Percentiles rank a stretch among this genome's conserved stretches.
Conservation (phyloP, 2,888 invertebrate species). For the Drosophila kuntzei region DNA sequence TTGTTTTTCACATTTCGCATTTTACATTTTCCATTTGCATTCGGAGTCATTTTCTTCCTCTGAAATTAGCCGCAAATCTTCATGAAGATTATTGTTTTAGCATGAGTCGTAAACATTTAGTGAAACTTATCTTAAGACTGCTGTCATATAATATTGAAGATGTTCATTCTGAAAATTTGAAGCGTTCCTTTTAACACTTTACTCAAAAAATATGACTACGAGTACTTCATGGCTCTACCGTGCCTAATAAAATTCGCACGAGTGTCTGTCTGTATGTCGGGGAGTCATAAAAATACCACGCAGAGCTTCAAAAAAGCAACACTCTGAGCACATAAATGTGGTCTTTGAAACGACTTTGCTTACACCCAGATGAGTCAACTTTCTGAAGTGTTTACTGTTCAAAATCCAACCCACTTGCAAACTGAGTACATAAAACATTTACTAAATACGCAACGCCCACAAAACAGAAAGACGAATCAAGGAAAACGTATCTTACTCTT, state of each 20-base stretch:
- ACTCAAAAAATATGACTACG: conserved; percentile 12
- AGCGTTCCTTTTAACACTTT: conserved; percentile 37
- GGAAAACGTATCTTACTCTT: conserved; percentile 13
- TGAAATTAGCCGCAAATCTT: conserved; percentile 27
- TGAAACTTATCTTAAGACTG: conserved; percentile 18
- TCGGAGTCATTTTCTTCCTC: background rate
- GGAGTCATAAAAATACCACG: conserved; percentile 46
- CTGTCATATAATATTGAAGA: conserved; percentile 37
- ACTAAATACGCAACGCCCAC: conserved; percentile 42
- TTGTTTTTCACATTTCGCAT: conserved; percentile 10
- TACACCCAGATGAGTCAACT: conserved; percentile 45
- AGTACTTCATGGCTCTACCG: conserved; percentile 47
- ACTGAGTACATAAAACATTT: conserved; percentile 53
- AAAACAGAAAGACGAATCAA: conserved; percentile 6
- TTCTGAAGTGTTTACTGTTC: conserved; percentile 65
- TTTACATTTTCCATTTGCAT: conserved; percentile 1
- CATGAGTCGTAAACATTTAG: conserved; percentile 15
- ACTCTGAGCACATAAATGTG: conserved; percentile 26
- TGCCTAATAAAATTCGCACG: conserved; percentile 58
- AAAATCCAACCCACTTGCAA: conserved; percentile 45
- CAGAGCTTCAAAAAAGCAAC: conserved; percentile 15
- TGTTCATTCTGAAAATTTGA: conserved; percentile 1
- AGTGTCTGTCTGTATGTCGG: conserved; percentile 12
- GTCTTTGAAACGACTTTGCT: conserved; percentile 25
- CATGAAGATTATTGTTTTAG: background rate